Evolutionary conservation across 2,113 vertebrate genomes (phyloP).

Genomic region (Bubo blakistoni): DNA sequence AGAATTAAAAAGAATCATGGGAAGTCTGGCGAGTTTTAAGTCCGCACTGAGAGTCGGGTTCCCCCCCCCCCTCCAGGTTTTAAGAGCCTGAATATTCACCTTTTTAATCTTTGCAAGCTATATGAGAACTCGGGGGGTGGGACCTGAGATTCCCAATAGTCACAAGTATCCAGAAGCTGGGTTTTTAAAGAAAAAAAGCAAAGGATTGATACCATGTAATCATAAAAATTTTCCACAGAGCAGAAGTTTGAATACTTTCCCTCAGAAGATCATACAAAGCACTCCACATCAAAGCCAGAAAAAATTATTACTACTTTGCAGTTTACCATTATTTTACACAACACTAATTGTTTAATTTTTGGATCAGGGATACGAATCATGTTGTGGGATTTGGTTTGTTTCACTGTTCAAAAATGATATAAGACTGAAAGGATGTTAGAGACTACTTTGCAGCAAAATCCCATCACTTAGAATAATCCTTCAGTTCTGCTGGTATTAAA

Average conservation of each 20-base stretch:
- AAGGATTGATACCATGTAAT: background rate
- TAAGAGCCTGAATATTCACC: background rate
- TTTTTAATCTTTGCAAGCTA: background rate
- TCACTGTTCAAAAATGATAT: background rate
- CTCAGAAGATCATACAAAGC: background rate
- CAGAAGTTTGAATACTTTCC: background rate
- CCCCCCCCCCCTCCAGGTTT: background rate
- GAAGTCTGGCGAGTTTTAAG: conserved; percentile 19
- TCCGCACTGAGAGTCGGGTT: background rate
- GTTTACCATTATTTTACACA: background rate
- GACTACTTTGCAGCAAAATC: background rate
- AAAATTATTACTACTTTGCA: background rate
- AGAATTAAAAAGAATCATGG: background rate
- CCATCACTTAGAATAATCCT: background rate
- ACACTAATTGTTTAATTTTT: background rate
- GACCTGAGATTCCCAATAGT: background rate
- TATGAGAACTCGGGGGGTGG: rapidly evolving
- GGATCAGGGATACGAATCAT: background rate
- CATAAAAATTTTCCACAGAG: background rate
- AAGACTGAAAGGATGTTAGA: background rate
- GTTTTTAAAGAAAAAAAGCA: background rate
- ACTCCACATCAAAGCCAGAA: background rate
- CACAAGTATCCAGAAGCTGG: background rate
- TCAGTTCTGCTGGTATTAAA: background rate
- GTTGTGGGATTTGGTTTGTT: background rate